Evolutionary conservation across 92 coral and sea anemone species (phyloP).

Genomic region (Chrysogorgia sp.): DNA sequence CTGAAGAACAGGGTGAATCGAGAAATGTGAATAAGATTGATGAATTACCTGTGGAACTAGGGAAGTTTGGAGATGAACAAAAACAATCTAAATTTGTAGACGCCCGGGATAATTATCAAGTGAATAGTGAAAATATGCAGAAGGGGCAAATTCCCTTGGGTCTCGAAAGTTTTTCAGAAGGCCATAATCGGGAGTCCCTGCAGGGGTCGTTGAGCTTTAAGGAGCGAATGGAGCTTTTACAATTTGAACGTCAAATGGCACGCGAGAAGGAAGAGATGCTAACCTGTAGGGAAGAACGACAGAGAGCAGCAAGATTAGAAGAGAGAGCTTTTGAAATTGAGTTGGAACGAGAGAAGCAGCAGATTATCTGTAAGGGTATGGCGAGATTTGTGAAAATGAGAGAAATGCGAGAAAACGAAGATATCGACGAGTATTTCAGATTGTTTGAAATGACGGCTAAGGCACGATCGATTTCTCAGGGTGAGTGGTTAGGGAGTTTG

Average conservation of each 20-base stretch:
- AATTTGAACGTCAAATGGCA: conserved; percentile 17
- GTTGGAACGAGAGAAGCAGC: conserved; percentile 5
- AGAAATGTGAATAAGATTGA: not conserved
- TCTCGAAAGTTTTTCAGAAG: not conserved
- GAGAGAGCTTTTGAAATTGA: conserved; percentile 38
- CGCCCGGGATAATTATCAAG: too few species aligned
- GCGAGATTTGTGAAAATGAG: conserved; percentile 49
- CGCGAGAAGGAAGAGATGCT: conserved; percentile 13
- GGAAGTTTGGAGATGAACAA: not conserved
- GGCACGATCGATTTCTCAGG: conserved; percentile 54
- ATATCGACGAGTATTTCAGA: conserved; percentile 64
- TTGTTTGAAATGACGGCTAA: conserved; percentile 74
- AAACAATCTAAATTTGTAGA: too few species aligned
- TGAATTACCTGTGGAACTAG: not conserved
- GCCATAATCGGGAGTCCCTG: not conserved
- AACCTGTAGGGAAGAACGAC: not conserved
- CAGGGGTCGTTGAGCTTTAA: conserved; percentile 4
- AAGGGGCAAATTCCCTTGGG: not conserved
- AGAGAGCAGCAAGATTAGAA: conserved; percentile 41
- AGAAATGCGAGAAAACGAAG: conserved; percentile 64
- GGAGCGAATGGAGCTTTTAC: conserved; percentile 29
- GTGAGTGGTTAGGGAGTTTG: conserved; percentile 67
- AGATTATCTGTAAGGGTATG: not conserved
- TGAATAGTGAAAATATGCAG: not conserved
- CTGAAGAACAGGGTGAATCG: not conserved